These are phyloP conservation scores for Sturnus vulgaris DNA, from an alignment of 2,113 vertebrate genomes.

Conservation along the genomic window DNA sequence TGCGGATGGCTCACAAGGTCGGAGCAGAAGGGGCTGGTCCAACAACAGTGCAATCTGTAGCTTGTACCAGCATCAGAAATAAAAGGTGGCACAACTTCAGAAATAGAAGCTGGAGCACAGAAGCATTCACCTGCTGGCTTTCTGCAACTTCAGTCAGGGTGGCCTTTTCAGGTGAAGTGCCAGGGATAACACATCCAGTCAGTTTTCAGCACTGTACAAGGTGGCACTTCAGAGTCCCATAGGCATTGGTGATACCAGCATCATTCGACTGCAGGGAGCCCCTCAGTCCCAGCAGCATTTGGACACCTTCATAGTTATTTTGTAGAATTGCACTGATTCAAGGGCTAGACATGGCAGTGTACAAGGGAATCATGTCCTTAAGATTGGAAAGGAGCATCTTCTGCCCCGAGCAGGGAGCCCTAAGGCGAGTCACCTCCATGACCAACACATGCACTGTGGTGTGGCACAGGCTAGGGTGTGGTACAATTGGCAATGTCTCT, in stretches of 20 bases:
- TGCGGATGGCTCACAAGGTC: background rate
- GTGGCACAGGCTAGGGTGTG: background rate
- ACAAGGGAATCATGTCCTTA: background rate
- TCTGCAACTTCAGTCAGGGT: background rate
- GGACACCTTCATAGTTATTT: background rate
- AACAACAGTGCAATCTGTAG: background rate
- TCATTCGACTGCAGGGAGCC: background rate
- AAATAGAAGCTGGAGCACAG: background rate
- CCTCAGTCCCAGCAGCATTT: background rate
- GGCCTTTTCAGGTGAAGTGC: background rate
- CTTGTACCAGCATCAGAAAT: background rate
- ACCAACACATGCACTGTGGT: background rate
- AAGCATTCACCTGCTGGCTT: background rate
- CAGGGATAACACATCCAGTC: background rate
- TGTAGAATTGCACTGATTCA: background rate
- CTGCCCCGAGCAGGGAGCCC: background rate
- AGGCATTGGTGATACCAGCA: fast-evolving
- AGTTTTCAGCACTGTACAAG: background rate
- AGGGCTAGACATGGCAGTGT: background rate
- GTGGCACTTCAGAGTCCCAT: background rate
- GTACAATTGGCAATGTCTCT: background rate
- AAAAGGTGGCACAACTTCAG: background rate
- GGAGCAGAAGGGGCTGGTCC: background rate
- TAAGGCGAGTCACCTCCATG: background rate
- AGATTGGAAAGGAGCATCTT: background rate